Evolutionary conservation across 2,113 vertebrate species (phyloP).

Genomic region (Peromyscus californicus): DNA sequence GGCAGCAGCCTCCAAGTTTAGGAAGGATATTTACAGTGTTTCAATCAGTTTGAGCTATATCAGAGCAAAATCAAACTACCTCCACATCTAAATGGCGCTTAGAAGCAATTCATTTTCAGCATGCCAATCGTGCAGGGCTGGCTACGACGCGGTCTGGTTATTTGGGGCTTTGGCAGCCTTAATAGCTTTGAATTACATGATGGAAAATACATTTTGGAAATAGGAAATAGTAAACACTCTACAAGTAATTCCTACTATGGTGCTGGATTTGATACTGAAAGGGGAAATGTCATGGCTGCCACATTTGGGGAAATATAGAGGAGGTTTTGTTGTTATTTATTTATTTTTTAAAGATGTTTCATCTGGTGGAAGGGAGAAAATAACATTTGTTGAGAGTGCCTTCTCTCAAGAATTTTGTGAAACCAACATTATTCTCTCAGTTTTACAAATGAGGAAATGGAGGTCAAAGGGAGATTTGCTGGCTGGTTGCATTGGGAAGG

Average conservation of each 20-base stretch:
- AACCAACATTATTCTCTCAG: not conserved
- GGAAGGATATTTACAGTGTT: constrained; percentile 80
- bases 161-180: constrained; percentile 58
- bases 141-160: constrained; percentile 18
- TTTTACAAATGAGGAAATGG: not conserved
- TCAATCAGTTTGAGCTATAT: constrained; percentile 75
- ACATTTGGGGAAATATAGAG: not conserved
- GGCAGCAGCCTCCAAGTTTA: constrained; percentile 77
- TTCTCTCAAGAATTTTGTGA: not conserved
- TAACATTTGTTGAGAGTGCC: not conserved
- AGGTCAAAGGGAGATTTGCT: not conserved
- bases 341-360: not conserved
- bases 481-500: not conserved
- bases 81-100: constrained; percentile 43
- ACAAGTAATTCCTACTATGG: not conserved
- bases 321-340: not conserved
- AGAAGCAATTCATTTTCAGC: constrained; percentile 62
- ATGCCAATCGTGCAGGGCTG: not conserved
- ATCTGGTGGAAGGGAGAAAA: constrained; percentile 38
- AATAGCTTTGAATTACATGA: constrained; percentile 70
- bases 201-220: constrained; percentile 74
- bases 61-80: constrained; percentile 68
- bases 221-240: constrained; percentile 50
- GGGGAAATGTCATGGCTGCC: not conserved
- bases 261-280: constrained; percentile 41